Base-by-base conservation (phyloP, 2,113 vertebrate genomes). In the Oreochromis tanganicae region DNA sequence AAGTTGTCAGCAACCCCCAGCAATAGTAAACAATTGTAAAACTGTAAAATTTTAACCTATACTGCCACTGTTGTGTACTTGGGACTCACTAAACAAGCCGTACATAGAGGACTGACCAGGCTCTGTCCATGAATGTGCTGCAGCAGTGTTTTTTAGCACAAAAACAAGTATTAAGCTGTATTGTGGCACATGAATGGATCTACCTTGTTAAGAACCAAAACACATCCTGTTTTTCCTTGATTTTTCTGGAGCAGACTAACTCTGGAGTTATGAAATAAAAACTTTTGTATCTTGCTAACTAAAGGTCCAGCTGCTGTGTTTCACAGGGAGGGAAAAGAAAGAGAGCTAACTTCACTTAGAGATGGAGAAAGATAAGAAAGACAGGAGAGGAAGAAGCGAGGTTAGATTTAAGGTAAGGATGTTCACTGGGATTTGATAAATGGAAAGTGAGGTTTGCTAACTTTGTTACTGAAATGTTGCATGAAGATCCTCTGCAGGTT, bases 81-180 rank as follows among this genome's bases (percentile, higher is more conserved):
- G 0, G 0, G 57, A 61, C 14, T 61, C 27, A 1, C 14, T 61
- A 61, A 61, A 32, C 57, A 61, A 61, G 27, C 59, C 3, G 1
- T 17, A 34, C 9, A 34, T 29, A 34, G 16, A 61, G 16, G 29
- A 34, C 16, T 61, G 29, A 34, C 9, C 14, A 17, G 59, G 16
- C 16, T 34, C 29, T 34, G 0, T 19, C 9, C 29, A 34, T 63
- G 59, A 34, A 19, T 2, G 9, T 34, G 16, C 16, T 61, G 57
- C 57, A 19, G 3, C 34, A 7, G 34, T 34, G 34, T 34, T 34
- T 34, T 34, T 34, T 7, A 34, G 34, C 34, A 34, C 34, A 34
- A 7, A 34, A 34, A 34, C 34, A 34, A 34, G 32, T 32, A 4
- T 32, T 32, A 34, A 34, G 34, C 34, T 34, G 34, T 34, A 34